Base-by-base conservation (phyloP, 2,888 invertebrate genomes). In the Pegoplata infirma region DNA sequence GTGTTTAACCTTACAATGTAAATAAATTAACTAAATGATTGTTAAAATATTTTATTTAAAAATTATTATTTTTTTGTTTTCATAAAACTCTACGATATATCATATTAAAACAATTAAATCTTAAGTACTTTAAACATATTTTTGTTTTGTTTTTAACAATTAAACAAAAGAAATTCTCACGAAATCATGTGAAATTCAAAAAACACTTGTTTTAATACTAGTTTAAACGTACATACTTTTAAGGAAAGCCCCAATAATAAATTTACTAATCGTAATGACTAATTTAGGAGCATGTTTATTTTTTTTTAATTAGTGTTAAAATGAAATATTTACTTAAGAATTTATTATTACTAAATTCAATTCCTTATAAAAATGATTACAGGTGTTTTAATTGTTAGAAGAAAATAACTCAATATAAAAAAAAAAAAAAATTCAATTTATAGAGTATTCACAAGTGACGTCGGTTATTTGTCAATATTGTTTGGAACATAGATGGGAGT, bases 381-480 rank as follows among this genome's bases (percentile, higher is more conserved):
- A 68, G 61, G 74, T 75, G 74, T 75, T 67, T 67, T 61, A 75
- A 75, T 75, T 75, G 67, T 61, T n/a, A 61, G 7, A 36, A n/a
- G n/a, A 67, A 75, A 68, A 53, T 67, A 67, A 68, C 40, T 61
- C 21, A 61, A 59, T 74, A 67, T 32, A 32, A 59, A 67, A n/a
- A n/a, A n/a, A n/a, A n/a, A 51, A 36, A 36, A 10, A 19, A 56
- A 8, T 72, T 55, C 47, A n/a, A 51, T 21, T 17, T 8, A 25
- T 21, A 25, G 5, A 14, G 2, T 23, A 51, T 23, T n/a, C n/a
- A 2, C 14, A 25, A n/a, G 25, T 51, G 25, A 75, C 74, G 74
- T 75, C 74, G 68, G 66, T 73, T 36, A n/a, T n/a, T n/a, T n/a
- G n/a, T n/a, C n/a, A n/a, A n/a, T n/a, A n/a, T n/a, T n/a, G n/a